Evolutionary conservation across 2,888 invertebrate species (phyloP).

Genomic region (Oasisia sp.): DNA sequence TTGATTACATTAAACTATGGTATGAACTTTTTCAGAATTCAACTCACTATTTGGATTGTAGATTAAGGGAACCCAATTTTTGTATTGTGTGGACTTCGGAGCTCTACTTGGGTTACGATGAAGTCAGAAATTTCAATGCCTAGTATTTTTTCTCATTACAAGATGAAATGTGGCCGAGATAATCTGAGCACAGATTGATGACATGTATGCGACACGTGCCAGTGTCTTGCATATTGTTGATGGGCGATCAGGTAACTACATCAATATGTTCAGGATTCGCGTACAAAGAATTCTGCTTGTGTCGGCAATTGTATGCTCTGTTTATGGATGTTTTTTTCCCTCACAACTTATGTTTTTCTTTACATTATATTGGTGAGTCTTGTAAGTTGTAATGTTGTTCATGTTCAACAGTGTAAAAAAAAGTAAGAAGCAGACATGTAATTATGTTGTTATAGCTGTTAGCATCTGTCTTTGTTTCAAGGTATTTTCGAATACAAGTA

Average conservation of each 20-base stretch:
- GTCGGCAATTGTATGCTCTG: not conserved
- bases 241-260: not conserved
- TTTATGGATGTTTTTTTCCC: not conserved
- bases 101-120: conserved; percentile 30
- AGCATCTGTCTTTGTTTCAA: too few species aligned
- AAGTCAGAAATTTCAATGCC: conserved; percentile 25
- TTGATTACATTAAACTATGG: not conserved
- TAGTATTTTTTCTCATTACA: not conserved
- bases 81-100: conserved; percentile 30
- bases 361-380: not conserved
- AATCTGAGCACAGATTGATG: not conserved
- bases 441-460: not conserved
- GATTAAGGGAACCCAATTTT: not conserved
- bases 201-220: not conserved
- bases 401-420: not conserved
- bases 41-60: not conserved
- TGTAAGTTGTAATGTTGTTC: not conserved
- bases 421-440: not conserved
- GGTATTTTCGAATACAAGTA: too few species aligned
- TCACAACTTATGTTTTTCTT: not conserved
- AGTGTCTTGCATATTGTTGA: not conserved
- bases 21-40: not conserved
- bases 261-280: not conserved
- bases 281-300: not conserved
- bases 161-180: not conserved